Evolutionary conservation across 1,140 invertebrate genomes (phyloP), one percentile per base, ranked within the genome.

Genomic region (Bicyclus anynana): DNA sequence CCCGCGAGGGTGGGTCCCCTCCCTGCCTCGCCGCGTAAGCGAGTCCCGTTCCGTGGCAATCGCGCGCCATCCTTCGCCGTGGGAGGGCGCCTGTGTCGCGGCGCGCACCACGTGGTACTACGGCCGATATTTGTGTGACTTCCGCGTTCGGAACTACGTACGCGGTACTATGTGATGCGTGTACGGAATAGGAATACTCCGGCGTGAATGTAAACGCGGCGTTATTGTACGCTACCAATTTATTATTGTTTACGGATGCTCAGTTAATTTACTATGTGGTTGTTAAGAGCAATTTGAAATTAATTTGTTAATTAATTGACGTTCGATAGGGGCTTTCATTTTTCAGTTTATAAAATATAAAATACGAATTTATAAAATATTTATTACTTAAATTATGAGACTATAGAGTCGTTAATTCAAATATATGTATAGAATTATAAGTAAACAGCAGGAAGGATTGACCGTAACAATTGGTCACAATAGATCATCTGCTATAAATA

Each of bases 51-150:
- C 48, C 62, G 67, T 75, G 70, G 77, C 84, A 87, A 77, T 81
- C 78, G 82, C 79, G 80, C 84, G 79, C 80, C 70, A 74, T 72
- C 77, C 75, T 74, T 61, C 56, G 84, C 74, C 79, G 84, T 71
- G 82, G 59, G 80, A 84, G 79, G 80, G 78, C 77, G 81, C 66
- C 59, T 35, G 27, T 35, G 49, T 29, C 26, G 56, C 49, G 56
- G 46, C 65, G 65, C 52, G 56, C 13, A 51, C 29, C 29, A 33
- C 49, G 18, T 42, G 37, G 1, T 42, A 37, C 13, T 44, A 53
- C 26, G 26, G 26, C 38, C 51, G 44, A 47, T 49, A 38, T 35
- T 14, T 38, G 29, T 52, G 46, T 44, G 38, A 58, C 69, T 59
- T 77, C 69, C 77, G 77, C 77, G 76, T 79, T 72, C 68, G 72